These are phyloP conservation scores for Archegozetes longisetosus DNA, from an alignment of 1,140 invertebrate species.

Conservation along the genomic window DNA sequence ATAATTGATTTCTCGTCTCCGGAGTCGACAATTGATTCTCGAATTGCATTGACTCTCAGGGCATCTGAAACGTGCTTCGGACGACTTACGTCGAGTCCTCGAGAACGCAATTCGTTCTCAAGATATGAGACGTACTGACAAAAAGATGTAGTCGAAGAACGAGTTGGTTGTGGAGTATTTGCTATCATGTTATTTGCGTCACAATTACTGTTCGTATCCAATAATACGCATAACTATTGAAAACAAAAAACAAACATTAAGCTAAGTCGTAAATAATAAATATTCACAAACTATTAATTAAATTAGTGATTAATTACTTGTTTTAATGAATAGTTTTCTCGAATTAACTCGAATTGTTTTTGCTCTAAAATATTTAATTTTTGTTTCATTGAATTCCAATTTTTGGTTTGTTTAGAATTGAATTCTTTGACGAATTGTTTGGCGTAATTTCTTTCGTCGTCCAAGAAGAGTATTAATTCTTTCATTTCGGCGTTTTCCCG, in stretches of 20 bases:
- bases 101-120: slow-evolving; percentile 4
- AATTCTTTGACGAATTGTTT: slow-evolving; percentile 5
- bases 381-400: slow-evolving; percentile 12
- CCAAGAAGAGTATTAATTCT: slow-evolving; percentile 11
- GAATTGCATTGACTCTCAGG: background rate
- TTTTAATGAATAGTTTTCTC: slow-evolving; percentile 12
- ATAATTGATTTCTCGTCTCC: slow-evolving; percentile 9
- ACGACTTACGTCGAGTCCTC: background rate
- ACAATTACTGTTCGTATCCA: background rate
- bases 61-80: slow-evolving; percentile 5
- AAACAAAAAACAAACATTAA: background rate
- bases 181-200: background rate
- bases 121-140: slow-evolving; percentile 9
- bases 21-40: background rate
- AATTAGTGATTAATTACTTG: slow-evolving; percentile 1
- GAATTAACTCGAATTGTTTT: slow-evolving; percentile 13
- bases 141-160: background rate
- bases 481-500: slow-evolving; percentile 14
- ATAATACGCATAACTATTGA: background rate
- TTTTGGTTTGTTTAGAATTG: slow-evolving; percentile 8
- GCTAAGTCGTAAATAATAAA: background rate
- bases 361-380: slow-evolving; percentile 5
- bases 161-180: too few relatives aligned
- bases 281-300: background rate
- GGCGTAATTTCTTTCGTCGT: slow-evolving; percentile 12